Conservation (phyloP, 1,140 invertebrate species). For the Bombus sibiricus region DNA sequence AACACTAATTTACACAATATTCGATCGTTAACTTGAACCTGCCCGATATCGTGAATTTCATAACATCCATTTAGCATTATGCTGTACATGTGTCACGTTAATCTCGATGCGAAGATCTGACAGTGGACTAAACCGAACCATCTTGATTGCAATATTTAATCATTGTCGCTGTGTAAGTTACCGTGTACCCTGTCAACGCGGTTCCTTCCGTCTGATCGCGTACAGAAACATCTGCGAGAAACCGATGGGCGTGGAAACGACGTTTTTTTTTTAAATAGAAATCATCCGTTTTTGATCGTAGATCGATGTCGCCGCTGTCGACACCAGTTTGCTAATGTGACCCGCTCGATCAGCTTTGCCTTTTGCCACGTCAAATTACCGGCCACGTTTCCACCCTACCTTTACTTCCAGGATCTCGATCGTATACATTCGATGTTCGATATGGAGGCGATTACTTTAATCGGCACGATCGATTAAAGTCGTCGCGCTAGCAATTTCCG, state of each 20-base stretch:
- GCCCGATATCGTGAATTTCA: not conserved
- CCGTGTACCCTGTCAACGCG: constrained; percentile 15
- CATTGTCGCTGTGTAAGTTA: constrained; percentile 29
- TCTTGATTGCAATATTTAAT: constrained; percentile 59
- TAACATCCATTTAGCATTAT: not conserved
- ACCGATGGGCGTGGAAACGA: constrained; percentile 10
- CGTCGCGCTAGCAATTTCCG: not conserved
- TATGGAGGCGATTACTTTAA: not conserved
- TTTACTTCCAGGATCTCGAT: not conserved
- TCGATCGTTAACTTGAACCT: not conserved
- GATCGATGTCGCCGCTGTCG: constrained; percentile 3
- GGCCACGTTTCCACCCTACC: too few species aligned
- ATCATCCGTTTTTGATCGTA: constrained; percentile 5
- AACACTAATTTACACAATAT: not conserved
- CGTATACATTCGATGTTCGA: not conserved
- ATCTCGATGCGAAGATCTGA: constrained; percentile 53
- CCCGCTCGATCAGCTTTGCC: constrained; percentile 9
- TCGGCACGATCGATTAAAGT: constrained; percentile 7
- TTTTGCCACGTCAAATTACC: constrained; percentile 14
- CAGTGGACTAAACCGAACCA: constrained; percentile 30
- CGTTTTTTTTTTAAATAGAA: constrained; percentile 47
- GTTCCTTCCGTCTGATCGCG: not conserved
- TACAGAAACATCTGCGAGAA: constrained; percentile 41
- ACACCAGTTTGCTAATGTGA: constrained; percentile 15
- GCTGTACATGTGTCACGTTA: constrained; percentile 32